phyloP scores from a whole-genome alignment of 37 sponge, comb jelly and placozoan species.

The Aplysina aerophoba region DNA sequence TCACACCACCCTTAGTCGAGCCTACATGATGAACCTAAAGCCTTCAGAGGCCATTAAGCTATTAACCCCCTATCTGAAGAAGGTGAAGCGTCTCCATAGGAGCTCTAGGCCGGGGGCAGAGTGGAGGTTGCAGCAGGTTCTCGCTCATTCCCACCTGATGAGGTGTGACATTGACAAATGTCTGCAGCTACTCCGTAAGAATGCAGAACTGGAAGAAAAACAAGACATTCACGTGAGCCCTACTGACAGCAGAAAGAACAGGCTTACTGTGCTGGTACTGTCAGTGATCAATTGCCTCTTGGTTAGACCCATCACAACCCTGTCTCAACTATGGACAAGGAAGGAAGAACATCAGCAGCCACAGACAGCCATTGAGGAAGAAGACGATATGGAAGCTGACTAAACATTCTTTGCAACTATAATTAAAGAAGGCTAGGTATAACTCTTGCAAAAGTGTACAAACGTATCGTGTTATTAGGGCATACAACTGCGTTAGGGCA shows the following conservation, averaged over 20 bases:
- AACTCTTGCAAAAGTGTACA: too few species aligned
- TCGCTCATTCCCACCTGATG: background rate
- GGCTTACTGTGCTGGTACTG: background rate
- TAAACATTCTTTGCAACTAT: too few species aligned
- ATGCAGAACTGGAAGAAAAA: background rate
- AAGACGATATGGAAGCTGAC: too few species aligned
- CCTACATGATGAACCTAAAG: background rate
- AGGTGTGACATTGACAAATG: background rate
- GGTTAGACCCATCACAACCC: too few species aligned
- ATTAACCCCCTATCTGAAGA: background rate
- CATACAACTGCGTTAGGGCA: too few species aligned
- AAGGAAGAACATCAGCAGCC: too few species aligned
- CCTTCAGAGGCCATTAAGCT: background rate
- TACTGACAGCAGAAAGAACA: background rate
- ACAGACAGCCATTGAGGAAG: too few species aligned
- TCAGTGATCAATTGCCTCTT: background rate
- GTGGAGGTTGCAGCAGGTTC: conserved; percentile 11
- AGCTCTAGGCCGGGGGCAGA: conserved; percentile 4
- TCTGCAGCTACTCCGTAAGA: background rate
- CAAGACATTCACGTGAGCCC: background rate
- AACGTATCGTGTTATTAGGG: too few species aligned
- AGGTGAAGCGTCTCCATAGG: background rate
- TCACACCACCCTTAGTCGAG: background rate
- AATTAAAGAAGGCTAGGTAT: too few species aligned
- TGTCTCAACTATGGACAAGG: too few species aligned